Base-by-base conservation (phyloP, 2,888 invertebrate genomes). In the Rhogogaster chlorosoma region DNA sequence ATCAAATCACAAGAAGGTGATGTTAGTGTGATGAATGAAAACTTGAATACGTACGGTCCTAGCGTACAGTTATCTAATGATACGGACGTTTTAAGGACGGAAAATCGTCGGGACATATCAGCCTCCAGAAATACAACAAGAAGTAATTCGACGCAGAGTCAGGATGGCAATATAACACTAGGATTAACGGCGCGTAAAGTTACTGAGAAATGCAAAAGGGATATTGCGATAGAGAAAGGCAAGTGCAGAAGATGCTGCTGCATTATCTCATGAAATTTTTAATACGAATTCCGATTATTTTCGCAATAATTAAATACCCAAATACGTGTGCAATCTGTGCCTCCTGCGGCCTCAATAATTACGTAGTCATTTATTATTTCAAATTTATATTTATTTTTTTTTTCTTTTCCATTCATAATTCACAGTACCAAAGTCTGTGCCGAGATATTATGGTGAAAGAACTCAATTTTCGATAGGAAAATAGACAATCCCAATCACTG, bases 181-280 rank as follows among this genome's bases (percentile, higher is more conserved):
- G 91, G 89, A 57, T 85, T 88, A 10, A 92, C 90, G 84, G 91
- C 90, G 71, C 90, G 87, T 84, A 89, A 89, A 85, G 90, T 91
- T 15, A 90, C 90, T 10, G 90, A 91, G 71, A 90, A 89, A 80
- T 91, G 88, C 86, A 91, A 89, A 84, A 88, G 88, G 29, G 89
- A 91, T 61, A 90, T 91, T 70, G 87, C 88, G 7, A 87, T 82
- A n/a, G 89, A 89, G 83, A 90, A 90, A 84, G 86, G 89, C n/a
- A 89, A 86, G 86, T 91, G 92, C 86, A 88, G 88, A 82, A 91
- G 90, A 84, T 92, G 91, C 85, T 93, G 93, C 86, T 93, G 93
- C 88, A 89, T 89, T 18, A 75, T 92, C 73, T 90, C 89, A 42
- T 78, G 26, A 84, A 36, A 29, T 61, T 26, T 0, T 61, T 2